Evolutionary conservation across 2,888 invertebrate genomes (phyloP).

Genomic region (Timema cristinae): DNA sequence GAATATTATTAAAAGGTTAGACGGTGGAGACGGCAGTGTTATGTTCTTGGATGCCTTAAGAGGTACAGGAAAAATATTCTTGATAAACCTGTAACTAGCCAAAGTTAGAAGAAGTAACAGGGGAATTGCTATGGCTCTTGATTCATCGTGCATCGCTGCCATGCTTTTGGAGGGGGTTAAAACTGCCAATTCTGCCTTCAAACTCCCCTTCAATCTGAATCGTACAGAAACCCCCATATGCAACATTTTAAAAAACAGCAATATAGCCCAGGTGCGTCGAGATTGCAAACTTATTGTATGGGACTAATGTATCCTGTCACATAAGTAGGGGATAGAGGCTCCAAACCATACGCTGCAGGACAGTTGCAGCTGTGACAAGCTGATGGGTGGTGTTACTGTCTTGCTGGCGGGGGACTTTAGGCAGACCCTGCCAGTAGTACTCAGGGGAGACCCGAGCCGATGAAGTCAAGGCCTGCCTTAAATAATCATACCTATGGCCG

Average conservation of each 20-base stretch:
- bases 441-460: slow-evolving; percentile 27
- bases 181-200: slow-evolving; percentile 35
- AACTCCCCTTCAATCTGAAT: slow-evolving; percentile 29
- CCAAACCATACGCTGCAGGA: slow-evolving; percentile 22
- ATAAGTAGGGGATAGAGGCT: slow-evolving; percentile 32
- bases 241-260: slow-evolving; percentile 21
- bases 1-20: not conserved
- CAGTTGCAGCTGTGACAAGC: slow-evolving; percentile 15
- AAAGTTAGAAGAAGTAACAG: slow-evolving; percentile 28
- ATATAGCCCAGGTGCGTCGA: slow-evolving; percentile 23
- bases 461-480: slow-evolving; percentile 33
- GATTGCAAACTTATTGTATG: slow-evolving; percentile 32
- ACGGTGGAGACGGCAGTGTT: slow-evolving; percentile 15
- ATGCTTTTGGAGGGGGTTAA: slow-evolving; percentile 36
- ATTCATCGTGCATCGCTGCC: slow-evolving; percentile 39
- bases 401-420: slow-evolving; percentile 35
- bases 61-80: slow-evolving; percentile 35
- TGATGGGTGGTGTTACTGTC: slow-evolving; percentile 28
- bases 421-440: slow-evolving; percentile 29
- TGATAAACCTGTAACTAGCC: slow-evolving; percentile 34
- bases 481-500: slow-evolving; percentile 31
- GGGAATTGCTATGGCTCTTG: slow-evolving; percentile 35
- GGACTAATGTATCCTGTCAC: slow-evolving; percentile 36
- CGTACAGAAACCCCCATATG: slow-evolving; percentile 19
- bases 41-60: slow-evolving; percentile 39